Evolutionary conservation across 2,113 vertebrate genomes (phyloP).

Genomic region (Brachyistius frenatus): DNA sequence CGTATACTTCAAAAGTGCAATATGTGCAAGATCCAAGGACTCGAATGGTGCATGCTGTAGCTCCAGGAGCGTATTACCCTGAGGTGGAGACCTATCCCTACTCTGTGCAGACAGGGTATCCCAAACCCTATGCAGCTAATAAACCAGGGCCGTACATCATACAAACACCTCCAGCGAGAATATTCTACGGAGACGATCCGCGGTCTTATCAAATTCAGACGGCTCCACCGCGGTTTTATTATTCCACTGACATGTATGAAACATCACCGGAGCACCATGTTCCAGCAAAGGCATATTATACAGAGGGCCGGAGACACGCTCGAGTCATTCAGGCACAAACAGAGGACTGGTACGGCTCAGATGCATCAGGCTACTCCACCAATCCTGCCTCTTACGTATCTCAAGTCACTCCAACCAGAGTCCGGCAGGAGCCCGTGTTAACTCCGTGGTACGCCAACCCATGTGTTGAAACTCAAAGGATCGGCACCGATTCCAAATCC

Average conservation of each 20-base stretch:
- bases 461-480: constrained; percentile 84
- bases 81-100: constrained; percentile 80
- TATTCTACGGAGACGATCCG: constrained; percentile 85
- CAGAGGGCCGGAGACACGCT: constrained; percentile 83
- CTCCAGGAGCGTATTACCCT: constrained; percentile 78
- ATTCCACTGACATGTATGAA: constrained; percentile 87
- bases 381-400: constrained; percentile 84
- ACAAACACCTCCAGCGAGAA: constrained; percentile 85
- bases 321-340: constrained; percentile 85
- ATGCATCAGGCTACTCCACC: constrained; percentile 81
- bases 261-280: constrained; percentile 89
- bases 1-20: constrained; percentile 82
- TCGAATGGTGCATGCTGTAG: constrained; percentile 79
- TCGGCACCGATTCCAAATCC: constrained; percentile 88
- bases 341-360: constrained; percentile 90
- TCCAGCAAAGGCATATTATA: constrained; percentile 84
- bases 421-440: constrained; percentile 82
- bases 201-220: constrained; percentile 87
- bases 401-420: constrained; percentile 82
- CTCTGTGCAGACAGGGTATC: constrained; percentile 76
- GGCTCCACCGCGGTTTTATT: constrained; percentile 85
- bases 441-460: constrained; percentile 88
- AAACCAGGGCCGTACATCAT: constrained; percentile 88
- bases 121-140: constrained; percentile 79
- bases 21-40: constrained; percentile 85